Evolutionary conservation across 2,113 vertebrate species (phyloP).

Genomic region (Pantherophis guttatus): DNA sequence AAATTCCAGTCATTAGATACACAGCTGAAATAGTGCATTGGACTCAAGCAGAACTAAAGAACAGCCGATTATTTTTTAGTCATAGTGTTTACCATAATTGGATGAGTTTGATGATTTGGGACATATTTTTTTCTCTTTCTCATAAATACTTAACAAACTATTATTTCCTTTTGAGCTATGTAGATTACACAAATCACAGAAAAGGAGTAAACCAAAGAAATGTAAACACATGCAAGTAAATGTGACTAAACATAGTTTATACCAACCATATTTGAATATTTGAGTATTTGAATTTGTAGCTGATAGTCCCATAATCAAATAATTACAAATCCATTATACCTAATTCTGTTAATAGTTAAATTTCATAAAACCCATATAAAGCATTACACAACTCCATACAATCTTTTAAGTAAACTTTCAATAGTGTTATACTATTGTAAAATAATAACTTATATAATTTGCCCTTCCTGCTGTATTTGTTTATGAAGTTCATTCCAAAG

Average conservation of each 20-base stretch:
- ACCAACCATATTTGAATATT: not conserved
- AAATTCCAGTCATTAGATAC: too few relatives aligned
- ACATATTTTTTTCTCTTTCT: not conserved
- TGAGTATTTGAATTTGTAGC: conserved; percentile 6
- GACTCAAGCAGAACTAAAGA: too few relatives aligned
- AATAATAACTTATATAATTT: not conserved
- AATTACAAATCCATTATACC: conserved; percentile 21
- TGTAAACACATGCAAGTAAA: not conserved
- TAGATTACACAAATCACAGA: not conserved
- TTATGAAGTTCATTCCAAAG: not conserved
- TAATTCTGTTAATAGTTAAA: conserved; percentile 9
- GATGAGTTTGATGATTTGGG: not conserved
- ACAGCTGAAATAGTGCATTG: too few relatives aligned
- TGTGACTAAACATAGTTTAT: not conserved
- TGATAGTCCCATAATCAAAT: conserved; percentile 31
- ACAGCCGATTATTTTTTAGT: not conserved
- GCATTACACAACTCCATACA: not conserved
- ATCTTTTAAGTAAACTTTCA: not conserved
- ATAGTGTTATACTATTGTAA: not conserved
- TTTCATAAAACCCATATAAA: conserved; percentile 2
- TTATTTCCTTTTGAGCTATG: not conserved
- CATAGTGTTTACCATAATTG: not conserved
- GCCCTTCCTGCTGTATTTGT: not conserved
- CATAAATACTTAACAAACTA: not conserved
- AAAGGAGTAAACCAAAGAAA: not conserved